These are phyloP conservation scores for Sorex maritimensis DNA, from an alignment of 2,797 vertebrate species.

Conservation along the genomic window DNA sequence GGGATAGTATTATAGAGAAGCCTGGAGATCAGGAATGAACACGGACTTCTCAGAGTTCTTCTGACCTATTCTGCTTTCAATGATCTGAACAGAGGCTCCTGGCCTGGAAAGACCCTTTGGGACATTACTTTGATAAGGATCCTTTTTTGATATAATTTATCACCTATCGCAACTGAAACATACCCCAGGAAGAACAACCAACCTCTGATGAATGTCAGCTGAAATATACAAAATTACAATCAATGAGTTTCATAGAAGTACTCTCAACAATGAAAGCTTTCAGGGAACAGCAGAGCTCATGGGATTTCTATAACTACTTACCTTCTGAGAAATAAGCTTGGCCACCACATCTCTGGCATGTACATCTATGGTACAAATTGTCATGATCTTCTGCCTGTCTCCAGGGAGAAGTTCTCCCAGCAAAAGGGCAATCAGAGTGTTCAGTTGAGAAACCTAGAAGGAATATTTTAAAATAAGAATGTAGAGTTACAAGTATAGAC, in stretches of 20 bases:
- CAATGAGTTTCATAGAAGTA: neutral
- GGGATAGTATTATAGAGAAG: neutral
- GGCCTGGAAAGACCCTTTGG: neutral
- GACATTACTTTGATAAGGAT: neutral
- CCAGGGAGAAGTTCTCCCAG: conserved; percentile 92
- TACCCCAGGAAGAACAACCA: neutral
- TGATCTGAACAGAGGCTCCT: neutral
- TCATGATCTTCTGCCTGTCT: conserved; percentile 94
- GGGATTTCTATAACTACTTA: conserved; percentile 67
- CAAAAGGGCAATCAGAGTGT: conserved; percentile 92
- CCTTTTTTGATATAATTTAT: neutral
- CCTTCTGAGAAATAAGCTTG: conserved; percentile 93
- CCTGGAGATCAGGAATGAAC: neutral
- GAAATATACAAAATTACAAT: neutral
- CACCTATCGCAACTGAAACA: conserved; percentile 8
- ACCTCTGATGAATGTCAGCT: neutral
- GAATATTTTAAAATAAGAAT: conserved; percentile 30
- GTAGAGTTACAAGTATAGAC: conserved; percentile 43
- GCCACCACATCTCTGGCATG: conserved; percentile 93
- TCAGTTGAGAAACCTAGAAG: conserved; percentile 92
- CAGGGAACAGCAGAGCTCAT: neutral
- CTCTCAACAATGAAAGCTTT: conserved; percentile 24
- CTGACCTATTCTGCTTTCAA: neutral
- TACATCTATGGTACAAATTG: conserved; percentile 93
- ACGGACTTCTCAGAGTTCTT: neutral